A percentile compares a stretch with the other conserved stretches of the same genome.
Conservation (phyloP, 1,140 invertebrate species). For the Homarus americanus region DNA sequence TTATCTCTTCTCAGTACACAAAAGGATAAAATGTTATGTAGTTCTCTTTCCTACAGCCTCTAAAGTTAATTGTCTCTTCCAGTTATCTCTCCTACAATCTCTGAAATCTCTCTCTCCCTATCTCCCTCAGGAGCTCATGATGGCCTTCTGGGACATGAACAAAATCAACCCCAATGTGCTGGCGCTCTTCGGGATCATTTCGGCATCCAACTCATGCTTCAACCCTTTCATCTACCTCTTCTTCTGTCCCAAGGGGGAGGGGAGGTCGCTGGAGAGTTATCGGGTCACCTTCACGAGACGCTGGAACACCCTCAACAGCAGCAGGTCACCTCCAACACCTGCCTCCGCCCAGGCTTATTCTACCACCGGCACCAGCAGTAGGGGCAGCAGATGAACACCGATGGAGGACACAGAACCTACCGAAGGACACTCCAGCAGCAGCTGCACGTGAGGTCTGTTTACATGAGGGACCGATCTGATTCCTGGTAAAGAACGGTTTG, state of each 20-base stretch:
- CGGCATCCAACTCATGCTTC: constrained; percentile 56
- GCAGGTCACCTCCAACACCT: neutral
- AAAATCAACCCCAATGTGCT: constrained; percentile 52
- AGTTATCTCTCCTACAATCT: neutral
- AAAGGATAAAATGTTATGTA: too few species aligned
- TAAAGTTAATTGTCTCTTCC: too few species aligned
- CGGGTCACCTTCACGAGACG: constrained; percentile 52
- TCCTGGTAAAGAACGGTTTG: too few species aligned
- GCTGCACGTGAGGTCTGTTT: neutral
- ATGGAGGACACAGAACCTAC: neutral
- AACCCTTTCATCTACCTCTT: constrained; percentile 68
- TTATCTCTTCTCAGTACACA: too few species aligned
- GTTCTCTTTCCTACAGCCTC: too few species aligned
- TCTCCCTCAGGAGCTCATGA: constrained; percentile 45
- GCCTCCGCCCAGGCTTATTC: constrained; percentile 25
- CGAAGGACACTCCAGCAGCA: neutral
- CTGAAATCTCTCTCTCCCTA: too few species aligned
- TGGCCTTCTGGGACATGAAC: constrained; percentile 59
- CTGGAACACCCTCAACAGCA: constrained; percentile 34
- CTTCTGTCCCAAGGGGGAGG: constrained; percentile 61
- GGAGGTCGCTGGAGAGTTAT: constrained; percentile 55
- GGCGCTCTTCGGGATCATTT: constrained; percentile 61
- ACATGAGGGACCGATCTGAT: too few species aligned
- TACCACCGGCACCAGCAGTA: constrained; percentile 23
- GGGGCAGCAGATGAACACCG: constrained; percentile 24